Percentiles rank a stretch among this genome's conserved stretches.
These are phyloP conservation scores for Pachymerium ferrugineum DNA, from an alignment of 2,888 invertebrate genomes.

Conservation along the genomic window DNA sequence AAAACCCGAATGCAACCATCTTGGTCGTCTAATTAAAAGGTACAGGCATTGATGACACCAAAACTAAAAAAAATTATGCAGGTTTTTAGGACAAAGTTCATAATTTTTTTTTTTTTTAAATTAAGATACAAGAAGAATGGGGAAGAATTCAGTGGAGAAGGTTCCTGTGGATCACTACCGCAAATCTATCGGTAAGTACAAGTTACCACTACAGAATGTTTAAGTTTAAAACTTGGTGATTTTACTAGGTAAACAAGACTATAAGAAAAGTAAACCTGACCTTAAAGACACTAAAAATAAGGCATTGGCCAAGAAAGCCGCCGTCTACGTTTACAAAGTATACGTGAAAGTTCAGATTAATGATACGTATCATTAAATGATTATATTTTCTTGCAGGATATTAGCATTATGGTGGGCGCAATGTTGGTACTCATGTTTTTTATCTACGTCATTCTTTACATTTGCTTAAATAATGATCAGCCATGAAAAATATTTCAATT, in stretches of 20 bases:
- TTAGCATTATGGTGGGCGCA: neutral
- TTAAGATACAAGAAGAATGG: no score
- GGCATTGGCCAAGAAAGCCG: neutral
- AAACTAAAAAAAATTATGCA: no score
- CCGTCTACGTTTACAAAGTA: neutral
- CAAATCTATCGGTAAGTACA: neutral
- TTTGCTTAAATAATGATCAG: no score
- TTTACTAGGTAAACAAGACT: neutral
- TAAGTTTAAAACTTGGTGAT: no score
- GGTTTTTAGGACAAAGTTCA: no score
- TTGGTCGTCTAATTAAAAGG: no score
- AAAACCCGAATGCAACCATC: no score
- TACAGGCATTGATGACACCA: no score
- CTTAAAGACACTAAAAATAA: neutral
- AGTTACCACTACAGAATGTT: no score
- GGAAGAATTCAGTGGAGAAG: neutral
- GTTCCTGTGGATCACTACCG: neutral
- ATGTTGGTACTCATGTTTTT: neutral
- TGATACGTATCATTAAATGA: neutral
- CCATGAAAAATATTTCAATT: neutral
- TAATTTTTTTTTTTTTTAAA: no score
- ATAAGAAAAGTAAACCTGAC: slow-evolving; percentile 6
- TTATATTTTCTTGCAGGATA: neutral
- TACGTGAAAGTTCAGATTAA: neutral
- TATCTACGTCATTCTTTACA: neutral